A percentile compares a stretch with the other conserved stretches of the same genome.
Conservation (phyloP, 2,797 vertebrate species). For the Sebastes steindachneri region DNA sequence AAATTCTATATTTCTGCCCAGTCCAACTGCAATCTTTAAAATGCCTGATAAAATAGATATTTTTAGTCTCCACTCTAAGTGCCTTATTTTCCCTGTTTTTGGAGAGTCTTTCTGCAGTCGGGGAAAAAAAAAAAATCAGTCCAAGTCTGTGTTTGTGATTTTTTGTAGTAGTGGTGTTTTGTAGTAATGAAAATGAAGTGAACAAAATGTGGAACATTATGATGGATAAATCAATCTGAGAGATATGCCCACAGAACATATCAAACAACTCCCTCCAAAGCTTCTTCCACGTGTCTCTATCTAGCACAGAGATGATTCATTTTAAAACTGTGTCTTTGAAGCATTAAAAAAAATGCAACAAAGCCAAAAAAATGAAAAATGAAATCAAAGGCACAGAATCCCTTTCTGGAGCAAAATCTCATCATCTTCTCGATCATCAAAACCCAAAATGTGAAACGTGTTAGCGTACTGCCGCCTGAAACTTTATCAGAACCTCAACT, state of each 20-base stretch:
- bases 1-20: conserved; percentile 70
- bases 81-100: conserved; percentile 10
- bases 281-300: conserved; percentile 47
- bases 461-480: conserved; percentile 39
- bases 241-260: conserved; percentile 40
- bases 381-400: conserved; percentile 68
- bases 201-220: conserved; percentile 10
- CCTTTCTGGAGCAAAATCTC: conserved; percentile 68
- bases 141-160: conserved; percentile 33
- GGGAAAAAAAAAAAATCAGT: background rate
- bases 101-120: conserved; percentile 1
- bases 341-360: conserved; percentile 72
- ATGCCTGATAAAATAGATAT: conserved; percentile 52
- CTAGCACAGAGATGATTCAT: conserved; percentile 52
- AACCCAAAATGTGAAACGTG: conserved; percentile 67
- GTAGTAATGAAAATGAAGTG: background rate
- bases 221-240: conserved; percentile 50
- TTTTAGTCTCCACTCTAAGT: conserved; percentile 14
- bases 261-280: conserved; percentile 56
- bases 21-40: conserved; percentile 58
- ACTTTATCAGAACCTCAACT: conserved; percentile 68
- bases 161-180: conserved; percentile 18
- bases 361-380: conserved; percentile 61
- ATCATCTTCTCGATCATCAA: conserved; percentile 77
- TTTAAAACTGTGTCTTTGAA: conserved; percentile 75